These are phyloP conservation scores for Grallaria varia DNA, from an alignment of 2,113 vertebrate genomes.

Conservation along the genomic window DNA sequence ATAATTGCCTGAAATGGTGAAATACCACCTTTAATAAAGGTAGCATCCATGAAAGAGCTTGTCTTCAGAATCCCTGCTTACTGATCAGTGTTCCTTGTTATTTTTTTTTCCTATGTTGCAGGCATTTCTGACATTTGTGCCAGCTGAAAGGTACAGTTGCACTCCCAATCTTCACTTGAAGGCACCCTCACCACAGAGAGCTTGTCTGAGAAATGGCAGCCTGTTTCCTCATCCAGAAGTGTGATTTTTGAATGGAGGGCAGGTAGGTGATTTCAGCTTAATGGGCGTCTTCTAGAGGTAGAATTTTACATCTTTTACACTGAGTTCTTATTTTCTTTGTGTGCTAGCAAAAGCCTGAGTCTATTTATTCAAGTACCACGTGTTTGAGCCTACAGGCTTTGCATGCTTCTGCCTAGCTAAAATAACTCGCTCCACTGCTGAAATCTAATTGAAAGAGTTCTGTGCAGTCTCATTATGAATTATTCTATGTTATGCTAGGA, in stretches of 20 bases:
- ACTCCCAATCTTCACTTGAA: background rate
- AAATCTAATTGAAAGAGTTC: slow-evolving; percentile 73
- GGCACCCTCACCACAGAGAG: background rate
- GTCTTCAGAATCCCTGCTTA: background rate
- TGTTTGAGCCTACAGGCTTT: slow-evolving; percentile 42
- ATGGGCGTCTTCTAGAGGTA: background rate
- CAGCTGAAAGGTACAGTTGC: background rate
- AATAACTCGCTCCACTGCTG: slow-evolving; percentile 45
- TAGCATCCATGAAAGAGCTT: background rate
- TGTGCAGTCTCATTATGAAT: slow-evolving; percentile 69
- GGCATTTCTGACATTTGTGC: background rate
- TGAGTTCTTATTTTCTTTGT: slow-evolving; percentile 46
- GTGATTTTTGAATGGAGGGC: slow-evolving; percentile 9
- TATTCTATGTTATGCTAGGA: slow-evolving; percentile 65
- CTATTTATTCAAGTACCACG: slow-evolving; percentile 54
- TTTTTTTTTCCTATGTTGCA: background rate
- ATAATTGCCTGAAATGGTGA: background rate
- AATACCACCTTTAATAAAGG: background rate
- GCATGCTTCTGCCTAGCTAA: slow-evolving; percentile 51
- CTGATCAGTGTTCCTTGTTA: background rate
- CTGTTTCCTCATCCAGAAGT: background rate
- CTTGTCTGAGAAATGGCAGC: background rate
- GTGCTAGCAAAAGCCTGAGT: slow-evolving; percentile 27
- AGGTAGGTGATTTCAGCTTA: slow-evolving; percentile 12
- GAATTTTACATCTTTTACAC: background rate